Evolutionary conservation across 1,140 invertebrate species (phyloP).

Genomic region (Atta colombica): DNA sequence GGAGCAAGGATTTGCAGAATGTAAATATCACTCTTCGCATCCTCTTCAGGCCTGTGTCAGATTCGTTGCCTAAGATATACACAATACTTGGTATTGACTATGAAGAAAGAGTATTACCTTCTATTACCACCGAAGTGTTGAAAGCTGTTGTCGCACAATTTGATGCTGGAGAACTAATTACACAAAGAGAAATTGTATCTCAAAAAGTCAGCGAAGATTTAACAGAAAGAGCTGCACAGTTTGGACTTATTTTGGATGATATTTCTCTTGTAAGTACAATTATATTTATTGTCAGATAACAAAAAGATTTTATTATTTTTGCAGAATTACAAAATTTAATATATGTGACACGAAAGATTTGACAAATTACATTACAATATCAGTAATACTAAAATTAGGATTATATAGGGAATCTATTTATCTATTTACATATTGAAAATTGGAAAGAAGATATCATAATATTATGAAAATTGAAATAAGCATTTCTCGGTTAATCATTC

Average conservation of each 20-base stretch:
- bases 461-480: no score
- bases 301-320: no score
- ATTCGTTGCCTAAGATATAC: slow-evolving; percentile 96
- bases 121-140: slow-evolving; percentile 99
- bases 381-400: no score
- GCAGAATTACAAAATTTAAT: no score
- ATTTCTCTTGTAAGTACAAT: slow-evolving; percentile 95
- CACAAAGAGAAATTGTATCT: slow-evolving; percentile 99
- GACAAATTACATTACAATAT: no score
- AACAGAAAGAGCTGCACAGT: slow-evolving; percentile 96
- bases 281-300: background rate
- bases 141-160: slow-evolving; percentile 99
- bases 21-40: slow-evolving; percentile 99
- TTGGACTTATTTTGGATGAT: slow-evolving; percentile 99
- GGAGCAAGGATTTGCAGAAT: slow-evolving; percentile 99
- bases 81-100: slow-evolving; percentile 99
- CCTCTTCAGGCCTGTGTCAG: slow-evolving; percentile 96
- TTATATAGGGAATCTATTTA: no score
- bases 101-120: slow-evolving; percentile 99
- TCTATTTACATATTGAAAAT: no score
- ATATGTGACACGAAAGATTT: no score
- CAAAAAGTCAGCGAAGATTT: slow-evolving; percentile 97
- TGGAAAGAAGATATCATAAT: no score
- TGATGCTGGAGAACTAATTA: slow-evolving; percentile 99
- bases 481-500: no score